Percentiles rank a stretch among this genome's conserved stretches.
Evolutionary conservation across 1,140 invertebrate genomes (phyloP).

Genomic region (Drosophila nikananu): DNA sequence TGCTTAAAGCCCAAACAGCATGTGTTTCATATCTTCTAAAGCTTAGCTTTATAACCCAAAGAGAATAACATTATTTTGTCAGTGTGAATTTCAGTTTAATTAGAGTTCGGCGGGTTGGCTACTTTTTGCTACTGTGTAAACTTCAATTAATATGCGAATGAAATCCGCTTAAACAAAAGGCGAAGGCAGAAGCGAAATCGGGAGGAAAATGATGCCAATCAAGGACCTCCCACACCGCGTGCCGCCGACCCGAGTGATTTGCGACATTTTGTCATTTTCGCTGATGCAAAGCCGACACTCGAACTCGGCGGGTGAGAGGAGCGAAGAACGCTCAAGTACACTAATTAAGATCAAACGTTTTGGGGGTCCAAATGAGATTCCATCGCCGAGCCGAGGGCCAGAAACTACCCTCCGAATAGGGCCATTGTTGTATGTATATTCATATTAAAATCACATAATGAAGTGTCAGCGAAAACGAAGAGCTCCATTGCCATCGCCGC

Average conservation of each 20-base stretch:
- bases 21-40: background rate
- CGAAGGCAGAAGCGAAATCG: slow-evolving; percentile 19
- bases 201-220: slow-evolving; percentile 69
- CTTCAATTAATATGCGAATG: slow-evolving; percentile 80
- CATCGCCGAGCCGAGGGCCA: slow-evolving; percentile 34
- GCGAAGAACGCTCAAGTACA: slow-evolving; percentile 72
- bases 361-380: slow-evolving; percentile 67
- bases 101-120: slow-evolving; percentile 28
- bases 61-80: background rate
- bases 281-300: slow-evolving; percentile 79
- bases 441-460: slow-evolving; percentile 82
- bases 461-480: slow-evolving; percentile 75
- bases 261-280: slow-evolving; percentile 81
- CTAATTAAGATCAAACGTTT: slow-evolving; percentile 82
- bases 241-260: slow-evolving; percentile 60
- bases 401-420: slow-evolving; percentile 27
- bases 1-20: too few relatives aligned
- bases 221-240: slow-evolving; percentile 37
- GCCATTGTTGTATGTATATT: slow-evolving; percentile 56
- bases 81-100: slow-evolving; percentile 49
- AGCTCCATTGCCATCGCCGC: background rate
- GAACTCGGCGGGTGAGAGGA: slow-evolving; percentile 29
- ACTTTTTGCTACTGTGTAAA: slow-evolving; percentile 72
- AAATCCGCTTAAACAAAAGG: slow-evolving; percentile 81
- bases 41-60: background rate